Conservation (phyloP, 2,888 invertebrate species). For the Leuctra nigra region DNA sequence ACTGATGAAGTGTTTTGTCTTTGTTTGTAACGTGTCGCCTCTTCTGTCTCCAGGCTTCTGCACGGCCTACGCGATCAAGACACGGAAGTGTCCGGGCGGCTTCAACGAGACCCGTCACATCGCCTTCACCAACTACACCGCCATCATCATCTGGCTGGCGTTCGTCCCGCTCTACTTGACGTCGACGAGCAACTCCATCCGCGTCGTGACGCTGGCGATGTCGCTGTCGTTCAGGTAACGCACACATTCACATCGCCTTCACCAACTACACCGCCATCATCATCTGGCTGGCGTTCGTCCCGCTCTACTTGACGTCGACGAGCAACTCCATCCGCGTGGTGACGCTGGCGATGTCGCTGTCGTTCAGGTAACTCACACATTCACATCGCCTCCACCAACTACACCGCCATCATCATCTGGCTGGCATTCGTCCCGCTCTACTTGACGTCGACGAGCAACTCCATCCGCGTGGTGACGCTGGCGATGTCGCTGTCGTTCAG, state of each 20-base stretch:
- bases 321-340: not conserved
- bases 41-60: constrained; percentile 38
- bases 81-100: constrained; percentile 51
- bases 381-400: constrained; percentile 49
- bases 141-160: constrained; percentile 49
- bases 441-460: constrained; percentile 43
- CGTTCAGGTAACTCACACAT: constrained; percentile 37
- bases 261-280: not conserved
- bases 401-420: constrained; percentile 50
- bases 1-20: no score
- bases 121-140: constrained; percentile 50
- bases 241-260: constrained; percentile 26
- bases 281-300: not conserved
- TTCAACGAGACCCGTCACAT: constrained; percentile 52
- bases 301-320: not conserved
- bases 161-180: constrained; percentile 49
- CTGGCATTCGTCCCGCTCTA: constrained; percentile 50
- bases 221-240: constrained; percentile 43
- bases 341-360: constrained; percentile 45
- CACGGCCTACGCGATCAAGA: constrained; percentile 49
- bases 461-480: constrained; percentile 45
- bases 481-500: constrained; percentile 46
- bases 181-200: constrained; percentile 43
- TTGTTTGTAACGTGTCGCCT: no score
- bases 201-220: constrained; percentile 46